Base-by-base conservation (phyloP, 1,140 invertebrate genomes). In the Campoletis sonorensis region DNA sequence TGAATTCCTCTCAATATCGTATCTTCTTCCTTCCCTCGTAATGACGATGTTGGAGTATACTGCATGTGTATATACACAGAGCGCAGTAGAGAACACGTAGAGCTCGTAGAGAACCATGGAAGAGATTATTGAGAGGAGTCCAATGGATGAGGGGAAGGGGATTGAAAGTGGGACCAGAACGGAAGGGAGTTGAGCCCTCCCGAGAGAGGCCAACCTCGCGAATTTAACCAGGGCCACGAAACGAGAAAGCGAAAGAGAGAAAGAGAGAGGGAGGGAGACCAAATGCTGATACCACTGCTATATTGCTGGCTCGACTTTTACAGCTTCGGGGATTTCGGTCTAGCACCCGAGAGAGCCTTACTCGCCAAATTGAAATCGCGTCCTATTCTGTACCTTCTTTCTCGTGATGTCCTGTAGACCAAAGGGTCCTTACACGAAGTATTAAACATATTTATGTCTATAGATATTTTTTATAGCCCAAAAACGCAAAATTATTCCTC, bases 331-430 rank as follows among this genome's bases (percentile, higher is more conserved):
- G 73, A 77, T 77, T 77, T 61, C 54, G 73, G 73, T 37, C 72
- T 75, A 54, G 73, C 73, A 27, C 73, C 73, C 30, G 73, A 26
- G 51, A 77, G 54, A 61, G 54, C 54, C 73, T 77, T 64, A 27
- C 73, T 77, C 73, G 54, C 73, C 73, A 77, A 77, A 77, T 77
- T 77, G 73, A 77, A 77, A 77, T 77, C 73, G 54, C 73, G 54
- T 77, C 73, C 18, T 58, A 5, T 45, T 77, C 30, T 77, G 51
- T 13, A 27, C 73, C 15, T 77, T 77, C 73, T 27, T 61, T 26
- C 23, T 77, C 27, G 30, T 54, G 54, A 77, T 37, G 27, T 77
- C 54, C 51, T 77, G 30, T 72, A 40, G 37, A 72, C 51, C 2
- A 37, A 61, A 45, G 21, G 49, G 49, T 23, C 13, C 23, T 40